A percentile compares a stretch with the other conserved stretches of the same genome.
Conservation (phyloP, 2,888 invertebrate species). For the Epirrita christyi region DNA sequence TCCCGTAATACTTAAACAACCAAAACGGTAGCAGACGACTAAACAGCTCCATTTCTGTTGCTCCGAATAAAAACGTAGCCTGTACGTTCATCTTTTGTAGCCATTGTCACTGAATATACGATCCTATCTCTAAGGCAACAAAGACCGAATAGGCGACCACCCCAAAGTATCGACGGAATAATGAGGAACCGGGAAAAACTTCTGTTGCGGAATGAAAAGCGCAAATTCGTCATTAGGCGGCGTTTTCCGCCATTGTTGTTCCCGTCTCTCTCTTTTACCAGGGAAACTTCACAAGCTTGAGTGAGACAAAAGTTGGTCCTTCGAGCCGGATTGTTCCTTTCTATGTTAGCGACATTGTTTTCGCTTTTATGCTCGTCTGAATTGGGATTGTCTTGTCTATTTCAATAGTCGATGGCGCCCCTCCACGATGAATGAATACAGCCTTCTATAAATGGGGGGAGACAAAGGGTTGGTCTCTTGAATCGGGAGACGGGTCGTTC, state of each 20-base stretch:
- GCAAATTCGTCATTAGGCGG: slow-evolving; percentile 85
- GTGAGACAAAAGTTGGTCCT: slow-evolving; percentile 75
- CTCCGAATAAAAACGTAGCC: slow-evolving; percentile 37
- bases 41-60: slow-evolving; percentile 33
- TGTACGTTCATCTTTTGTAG: slow-evolving; percentile 56
- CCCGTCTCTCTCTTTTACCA: slow-evolving; percentile 56
- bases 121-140: slow-evolving; percentile 74
- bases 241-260: slow-evolving; percentile 81
- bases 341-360: slow-evolving; percentile 85
- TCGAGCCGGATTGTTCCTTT: slow-evolving; percentile 83
- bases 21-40: slow-evolving; percentile 14
- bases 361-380: slow-evolving; percentile 82
- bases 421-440: slow-evolving; percentile 82
- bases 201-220: slow-evolving; percentile 85
- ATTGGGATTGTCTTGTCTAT: slow-evolving; percentile 84
- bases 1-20: slow-evolving; percentile 24
- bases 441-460: slow-evolving; percentile 80
- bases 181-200: slow-evolving; percentile 84
- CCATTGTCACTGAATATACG: slow-evolving; percentile 66
- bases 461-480: slow-evolving; percentile 84
- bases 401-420: slow-evolving; percentile 81
- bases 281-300: slow-evolving; percentile 48
- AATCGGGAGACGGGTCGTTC: slow-evolving; percentile 83
- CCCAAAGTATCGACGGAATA: slow-evolving; percentile 81
- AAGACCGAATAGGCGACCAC: slow-evolving; percentile 70